Conservation (phyloP, 2,888 invertebrate genomes). For the Apantesis nais region DNA sequence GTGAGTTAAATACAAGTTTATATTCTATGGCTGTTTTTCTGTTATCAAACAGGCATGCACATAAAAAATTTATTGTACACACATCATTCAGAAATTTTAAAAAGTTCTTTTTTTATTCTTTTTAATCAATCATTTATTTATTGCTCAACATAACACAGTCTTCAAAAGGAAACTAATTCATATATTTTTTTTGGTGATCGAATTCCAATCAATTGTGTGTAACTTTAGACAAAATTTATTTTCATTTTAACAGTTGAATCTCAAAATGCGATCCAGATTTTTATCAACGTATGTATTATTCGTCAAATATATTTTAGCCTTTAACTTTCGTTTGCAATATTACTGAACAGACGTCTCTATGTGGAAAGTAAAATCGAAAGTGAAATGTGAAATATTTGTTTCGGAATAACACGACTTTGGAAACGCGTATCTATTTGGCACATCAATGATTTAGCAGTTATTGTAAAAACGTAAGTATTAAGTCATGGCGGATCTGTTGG, state of each 20-base stretch:
- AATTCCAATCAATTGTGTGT: too few relatives aligned
- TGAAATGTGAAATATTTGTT: slow-evolving; percentile 1
- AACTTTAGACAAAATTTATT: background rate
- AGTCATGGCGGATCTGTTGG: too few relatives aligned
- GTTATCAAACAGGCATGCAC: background rate
- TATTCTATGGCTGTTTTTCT: background rate
- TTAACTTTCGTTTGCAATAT: background rate
- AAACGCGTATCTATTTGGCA: background rate
- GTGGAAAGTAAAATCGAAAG: slow-evolving; percentile 2
- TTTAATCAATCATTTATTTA: too few relatives aligned
- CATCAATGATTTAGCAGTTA: background rate
- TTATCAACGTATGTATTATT: background rate
- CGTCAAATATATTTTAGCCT: background rate
- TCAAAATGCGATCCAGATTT: background rate
- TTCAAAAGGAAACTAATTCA: background rate
- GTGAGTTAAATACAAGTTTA: background rate
- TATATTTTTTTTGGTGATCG: background rate
- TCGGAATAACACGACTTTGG: background rate
- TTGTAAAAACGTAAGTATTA: too few relatives aligned
- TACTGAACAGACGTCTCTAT: background rate
- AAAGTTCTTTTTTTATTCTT: too few relatives aligned
- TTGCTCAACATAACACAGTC: too few relatives aligned
- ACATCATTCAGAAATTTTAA: too few relatives aligned
- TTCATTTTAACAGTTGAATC: background rate
- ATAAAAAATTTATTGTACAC: too few relatives aligned